Evolutionary conservation across 2,888 invertebrate genomes (phyloP), one percentile per base, ranked within the genome.

Genomic region (Bruchidius siliquastri): DNA sequence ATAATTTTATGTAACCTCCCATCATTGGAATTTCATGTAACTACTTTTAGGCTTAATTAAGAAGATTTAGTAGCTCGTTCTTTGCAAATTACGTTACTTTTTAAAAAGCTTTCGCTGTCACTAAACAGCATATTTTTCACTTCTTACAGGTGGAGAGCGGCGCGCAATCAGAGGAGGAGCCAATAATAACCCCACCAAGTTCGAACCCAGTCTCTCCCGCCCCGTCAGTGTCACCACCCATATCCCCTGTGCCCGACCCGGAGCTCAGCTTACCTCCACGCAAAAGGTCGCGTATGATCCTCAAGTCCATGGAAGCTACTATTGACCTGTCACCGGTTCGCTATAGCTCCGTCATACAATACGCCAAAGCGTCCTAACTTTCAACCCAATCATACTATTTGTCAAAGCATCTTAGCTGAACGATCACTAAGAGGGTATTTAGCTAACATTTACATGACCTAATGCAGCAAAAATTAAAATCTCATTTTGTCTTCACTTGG

Each of bases 281-380:
- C 75, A 96, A 95, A 86, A 90, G 95, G 20, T 89, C 89, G 75
- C 95, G 93, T 85, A 91, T 94, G 89, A 95, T 91, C 85, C 89
- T 90, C 85, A 92, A 91, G 87, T 92, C 88, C 81, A 92, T 88
- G 92, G 89, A 90, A 79, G 76, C 77, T 20, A 80, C 77, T 21
- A 78, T 82, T 70, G 83, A 83, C 74, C 75, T 82, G 84, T 83
- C 85, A 20, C 85, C 86, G 22, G 86, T 87, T 74, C 82, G 87
- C 71, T 86, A 87, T 84, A 92, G 89, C 84, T 95, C 96, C 2
- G 96, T 96, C 71, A 96, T 96, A 84, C 95, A 95, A 80, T 96
- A 94, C 84, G 96, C 96, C 21, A 91, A 92, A 79, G 92, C 94
- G 82, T 88, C 89, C 85, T 87, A 91, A 84, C 75, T 74, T 75